Evolutionary conservation across 1,140 invertebrate genomes (phyloP), one percentile per base, ranked within the genome.

Genomic region (Drosophila eugracilis): DNA sequence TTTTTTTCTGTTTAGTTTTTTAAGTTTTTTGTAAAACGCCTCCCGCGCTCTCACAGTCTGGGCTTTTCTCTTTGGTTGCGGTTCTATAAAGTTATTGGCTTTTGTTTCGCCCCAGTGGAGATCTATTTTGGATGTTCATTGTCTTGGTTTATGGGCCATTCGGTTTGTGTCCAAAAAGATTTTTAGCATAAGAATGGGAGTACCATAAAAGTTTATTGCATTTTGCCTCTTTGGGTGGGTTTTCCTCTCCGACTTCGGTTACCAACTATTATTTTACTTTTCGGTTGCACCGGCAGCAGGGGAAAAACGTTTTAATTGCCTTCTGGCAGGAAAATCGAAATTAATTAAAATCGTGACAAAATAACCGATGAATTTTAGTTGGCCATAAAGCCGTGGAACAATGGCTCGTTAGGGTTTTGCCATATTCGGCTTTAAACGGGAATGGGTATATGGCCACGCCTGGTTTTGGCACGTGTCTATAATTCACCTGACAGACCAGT

Each of bases 61-160:
- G 12, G 42, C 60, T 54, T 37, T 15, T 4, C 2, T 57, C 26
- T 17, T 62, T 47, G 70, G 69, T 19, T 74, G 78, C 48, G 78
- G 74, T 78, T 78, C 74, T 83, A 83, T 83, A 65, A 65, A 83
- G 79, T 77, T 72, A 83, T 84, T 84, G 78, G 78, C 78, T 83
- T 85, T 84, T 79, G 75, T 79, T 52, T 62, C 50, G 71, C 70
- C 74, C 36, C 60, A 77, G 39, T 75, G 59, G 45, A 72, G 69
- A 71, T 59, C 59, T 75, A 65, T 54, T 85, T 75, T 62, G 58
- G 54, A 50, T 72, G 60, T 76, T 60, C 66, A 70, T 71, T 80
- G 65, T 85, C 65, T 79, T 70, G 72, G 48, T 81, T 83, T 81
- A 81, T 81, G 60, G 78, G 74, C 74, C 41, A 77, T 81, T 78